Conservation (phyloP, 2,113 vertebrate species). For the Forbesichthys agassizii region DNA sequence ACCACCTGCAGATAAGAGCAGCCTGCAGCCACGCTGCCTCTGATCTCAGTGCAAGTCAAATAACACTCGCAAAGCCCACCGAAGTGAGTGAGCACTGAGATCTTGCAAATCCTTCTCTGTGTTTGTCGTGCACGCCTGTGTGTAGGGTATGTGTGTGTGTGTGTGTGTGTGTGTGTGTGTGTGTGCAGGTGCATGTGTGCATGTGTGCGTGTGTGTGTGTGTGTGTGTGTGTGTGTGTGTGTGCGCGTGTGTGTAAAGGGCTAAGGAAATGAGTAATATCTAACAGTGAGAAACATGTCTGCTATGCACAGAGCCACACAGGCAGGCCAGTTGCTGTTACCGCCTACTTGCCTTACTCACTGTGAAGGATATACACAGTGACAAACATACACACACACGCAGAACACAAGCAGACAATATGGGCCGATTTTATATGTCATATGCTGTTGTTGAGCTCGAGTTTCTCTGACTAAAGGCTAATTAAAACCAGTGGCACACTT, state of each 20-base stretch:
- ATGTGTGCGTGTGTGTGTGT: conserved; percentile 56
- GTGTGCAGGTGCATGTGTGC: conserved; percentile 6
- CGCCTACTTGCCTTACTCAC: conserved; percentile 83
- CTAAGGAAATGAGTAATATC: conserved; percentile 84
- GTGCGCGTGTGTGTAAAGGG: conserved; percentile 67
- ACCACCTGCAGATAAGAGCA: conserved; percentile 53
- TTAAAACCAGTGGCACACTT: background rate
- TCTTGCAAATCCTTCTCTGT: conserved; percentile 52
- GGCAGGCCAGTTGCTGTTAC: conserved; percentile 81
- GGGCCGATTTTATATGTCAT: conserved; percentile 5
- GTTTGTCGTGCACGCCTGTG: conserved; percentile 21
- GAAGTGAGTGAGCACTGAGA: conserved; percentile 63
- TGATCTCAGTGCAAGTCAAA: conserved; percentile 61
- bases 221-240: conserved; percentile 55
- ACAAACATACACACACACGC: conserved; percentile 51
- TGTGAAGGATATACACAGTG: conserved; percentile 69
- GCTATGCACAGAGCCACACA: conserved; percentile 79
- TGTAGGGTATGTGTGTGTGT: background rate
- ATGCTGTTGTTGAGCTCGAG: conserved; percentile 3
- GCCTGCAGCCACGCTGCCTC: conserved; percentile 56
- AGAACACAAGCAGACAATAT: conserved; percentile 22
- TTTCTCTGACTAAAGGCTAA: background rate
- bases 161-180: background rate
- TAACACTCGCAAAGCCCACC: conserved; percentile 62
- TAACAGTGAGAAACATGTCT: conserved; percentile 80